Base-by-base conservation (phyloP, 2,797 vertebrate genomes). In the Macropodus opercularis region DNA sequence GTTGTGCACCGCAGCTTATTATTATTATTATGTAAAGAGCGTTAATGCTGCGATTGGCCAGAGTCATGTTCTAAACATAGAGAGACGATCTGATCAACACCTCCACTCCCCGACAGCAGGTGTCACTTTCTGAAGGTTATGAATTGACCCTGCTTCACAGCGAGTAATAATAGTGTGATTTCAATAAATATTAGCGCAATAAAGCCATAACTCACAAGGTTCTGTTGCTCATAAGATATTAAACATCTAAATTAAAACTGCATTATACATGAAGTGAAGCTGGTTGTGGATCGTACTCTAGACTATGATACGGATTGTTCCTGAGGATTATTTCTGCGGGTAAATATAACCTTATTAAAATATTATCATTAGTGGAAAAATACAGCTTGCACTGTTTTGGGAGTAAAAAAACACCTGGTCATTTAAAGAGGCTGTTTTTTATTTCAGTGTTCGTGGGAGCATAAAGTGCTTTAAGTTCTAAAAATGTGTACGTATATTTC, bases 171-270 rank as follows among this genome's bases (percentile, higher is more conserved):
- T n/a, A n/a, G n/a, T n/a, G 1, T 29, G 54, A 67, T 72, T 75
- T 85, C 26, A 81, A 85, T 81, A 69, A 83, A 77, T 84, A 51
- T 79, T 81, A 76, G 75, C 82, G 66, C 43, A 69, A 76, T 85
- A 75, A 73, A 42, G 55, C 48, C 2, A 9, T 50, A 56, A 24
- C 56, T 73, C 55, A 59, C 14, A 19, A 54, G 14, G 14, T 40
- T 52, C 6, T 57, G 61, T 54, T 51, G 54, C 70, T 78, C 69
- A 69, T 63, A 31, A 56, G 29, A 79, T 85, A 87, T 84, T 82
- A 27, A 85, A 75, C 46, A 24, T 50, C 66, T 40, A 72, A 71
- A 79, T 68, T 52, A 80, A 67, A 67, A 40, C 35, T 86, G 79
- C 60, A 87, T 84, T 76, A 85, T 76, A 40, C 18, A 88, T 87